Conservation (phyloP, 2,888 invertebrate species). For the Cyaniris semiargus region DNA sequence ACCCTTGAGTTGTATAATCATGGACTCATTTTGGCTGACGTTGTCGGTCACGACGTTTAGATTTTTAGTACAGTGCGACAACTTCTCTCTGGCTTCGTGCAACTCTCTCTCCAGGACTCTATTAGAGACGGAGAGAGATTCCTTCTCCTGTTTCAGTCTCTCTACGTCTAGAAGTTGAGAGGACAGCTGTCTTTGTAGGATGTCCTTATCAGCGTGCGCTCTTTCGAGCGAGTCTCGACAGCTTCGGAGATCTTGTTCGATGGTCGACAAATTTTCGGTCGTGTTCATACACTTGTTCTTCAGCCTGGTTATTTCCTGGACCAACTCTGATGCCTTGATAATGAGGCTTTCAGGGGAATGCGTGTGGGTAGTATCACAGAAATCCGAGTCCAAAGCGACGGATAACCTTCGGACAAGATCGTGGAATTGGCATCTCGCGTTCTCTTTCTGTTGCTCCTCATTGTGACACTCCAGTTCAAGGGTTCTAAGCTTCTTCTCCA, state of each 20-base stretch:
- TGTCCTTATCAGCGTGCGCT: slow-evolving; percentile 85
- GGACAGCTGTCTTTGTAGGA: slow-evolving; percentile 86
- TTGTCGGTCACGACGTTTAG: slow-evolving; percentile 84
- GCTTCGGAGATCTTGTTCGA: slow-evolving; percentile 84
- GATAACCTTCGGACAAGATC: slow-evolving; percentile 87
- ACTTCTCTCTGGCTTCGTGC: slow-evolving; percentile 84
- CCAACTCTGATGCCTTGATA: slow-evolving; percentile 88
- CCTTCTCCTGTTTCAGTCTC: slow-evolving; percentile 88
- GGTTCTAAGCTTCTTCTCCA: slow-evolving; percentile 86
- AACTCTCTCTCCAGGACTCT: slow-evolving; percentile 87
- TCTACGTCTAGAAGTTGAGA: slow-evolving; percentile 86
- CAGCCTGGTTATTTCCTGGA: slow-evolving; percentile 85
- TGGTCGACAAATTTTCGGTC: slow-evolving; percentile 80
- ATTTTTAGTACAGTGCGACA: slow-evolving; percentile 82
- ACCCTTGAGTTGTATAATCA: slow-evolving; percentile 86
- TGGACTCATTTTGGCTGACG: slow-evolving; percentile 84
- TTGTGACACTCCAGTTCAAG: slow-evolving; percentile 86
- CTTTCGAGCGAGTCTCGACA: slow-evolving; percentile 85
- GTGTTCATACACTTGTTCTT: slow-evolving; percentile 82
- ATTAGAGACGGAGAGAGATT: slow-evolving; percentile 86
- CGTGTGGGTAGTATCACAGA: slow-evolving; percentile 83
- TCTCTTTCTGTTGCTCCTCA: slow-evolving; percentile 88
- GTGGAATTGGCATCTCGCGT: slow-evolving; percentile 83
- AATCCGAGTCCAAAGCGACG: slow-evolving; percentile 85
- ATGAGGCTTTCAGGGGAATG: slow-evolving; percentile 86